Percentiles rank a stretch among this genome's conserved stretches.
Evolutionary conservation across 2,113 vertebrate genomes (phyloP).

Genomic region (Nesoenas mayeri): DNA sequence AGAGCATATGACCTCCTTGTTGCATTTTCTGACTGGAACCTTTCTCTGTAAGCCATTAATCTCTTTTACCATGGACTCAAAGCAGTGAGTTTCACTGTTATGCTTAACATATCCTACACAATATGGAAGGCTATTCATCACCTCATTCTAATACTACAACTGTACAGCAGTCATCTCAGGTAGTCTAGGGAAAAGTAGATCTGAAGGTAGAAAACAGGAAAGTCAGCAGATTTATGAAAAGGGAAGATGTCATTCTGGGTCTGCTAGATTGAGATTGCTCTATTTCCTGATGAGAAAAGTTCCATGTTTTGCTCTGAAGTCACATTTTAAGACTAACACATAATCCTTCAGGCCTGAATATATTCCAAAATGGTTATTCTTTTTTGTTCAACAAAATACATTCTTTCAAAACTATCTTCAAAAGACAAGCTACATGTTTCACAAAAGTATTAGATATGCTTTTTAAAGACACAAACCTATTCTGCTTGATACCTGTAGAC

Average conservation of each 20-base stretch:
- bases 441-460: background rate
- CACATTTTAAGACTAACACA: background rate
- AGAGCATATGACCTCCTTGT: accelerated
- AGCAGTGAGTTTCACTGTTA: background rate
- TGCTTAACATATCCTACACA: background rate
- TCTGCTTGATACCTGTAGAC: background rate
- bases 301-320: background rate
- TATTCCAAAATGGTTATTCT: background rate
- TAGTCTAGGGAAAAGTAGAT: background rate
- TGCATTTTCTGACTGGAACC: background rate
- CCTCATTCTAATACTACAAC: background rate
- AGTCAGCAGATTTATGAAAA: background rate
- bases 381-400: background rate
- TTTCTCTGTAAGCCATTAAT: background rate
- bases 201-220: background rate
- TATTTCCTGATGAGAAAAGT: background rate
- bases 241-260: background rate
- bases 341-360: background rate
- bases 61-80: background rate
- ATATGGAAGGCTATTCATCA: background rate
- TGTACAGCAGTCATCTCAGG: background rate
- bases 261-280: background rate
- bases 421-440: background rate
- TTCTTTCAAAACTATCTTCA: background rate
- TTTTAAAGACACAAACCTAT: background rate